Evolutionary conservation across 1,140 invertebrate genomes (phyloP), one percentile per base, ranked within the genome.

Genomic region (Bombus waltoni): DNA sequence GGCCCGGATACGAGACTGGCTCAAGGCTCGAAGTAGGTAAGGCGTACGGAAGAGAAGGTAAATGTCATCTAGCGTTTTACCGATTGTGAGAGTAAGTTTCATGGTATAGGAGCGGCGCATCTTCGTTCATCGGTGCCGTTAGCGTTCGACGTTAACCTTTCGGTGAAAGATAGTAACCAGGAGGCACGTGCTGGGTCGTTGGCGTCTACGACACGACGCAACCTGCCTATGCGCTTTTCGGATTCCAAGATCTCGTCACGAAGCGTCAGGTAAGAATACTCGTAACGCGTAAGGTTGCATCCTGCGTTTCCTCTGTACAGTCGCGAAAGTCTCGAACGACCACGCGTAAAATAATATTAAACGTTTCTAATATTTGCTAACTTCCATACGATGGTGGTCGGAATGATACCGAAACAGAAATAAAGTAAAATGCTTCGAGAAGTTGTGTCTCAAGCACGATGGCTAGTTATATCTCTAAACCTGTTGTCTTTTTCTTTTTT

Each of bases 71-170:
- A 44, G 84, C 70, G 66, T 77, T 15, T 35, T 38, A 2, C 22
- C 3, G 25, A 35, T 62, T 1, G 59, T n/a, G 38, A 44, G 70
- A 32, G 32, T 72, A 53, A 25, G 32, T 40, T 80, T 76, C 42
- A 22, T 68, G 22, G 35, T 18, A 40, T 25, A 80, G 81, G 76
- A 82, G 38, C 71, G 83, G 83, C 53, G 84, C 84, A 88, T 88
- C 87, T 86, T 81, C 65, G 70, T 85, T 83, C 42, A n/a, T 38
- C 35, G 53, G 9, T 38, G 68, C 87, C 75, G 86, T 88, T 88
- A 88, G 53, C 72, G 81, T 70, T 76, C 72, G 25, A 81, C 68
- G 81, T 65, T 89, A 87, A 89, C 88, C 88, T 89, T 89, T 89
- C 35, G 59, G 32, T 53, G 81, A 84, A 84, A 78, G 81, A 89